Conservation (phyloP, 2,888 invertebrate species). For the Eupithecia dodoneata region DNA sequence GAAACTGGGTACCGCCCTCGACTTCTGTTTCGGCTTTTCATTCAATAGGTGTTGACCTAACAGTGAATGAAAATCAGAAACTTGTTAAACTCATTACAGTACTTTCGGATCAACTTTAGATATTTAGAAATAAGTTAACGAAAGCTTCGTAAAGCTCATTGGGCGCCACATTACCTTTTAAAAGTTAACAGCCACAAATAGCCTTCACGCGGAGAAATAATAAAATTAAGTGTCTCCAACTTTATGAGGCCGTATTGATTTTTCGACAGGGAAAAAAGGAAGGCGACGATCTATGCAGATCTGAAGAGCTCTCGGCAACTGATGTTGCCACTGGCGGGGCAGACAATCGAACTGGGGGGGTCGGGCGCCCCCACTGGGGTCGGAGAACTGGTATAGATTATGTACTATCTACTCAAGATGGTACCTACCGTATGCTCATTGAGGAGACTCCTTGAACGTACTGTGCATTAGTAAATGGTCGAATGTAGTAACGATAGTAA, state of each 20-base stretch:
- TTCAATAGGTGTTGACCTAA: background rate
- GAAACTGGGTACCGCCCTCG: background rate
- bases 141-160: slow-evolving; percentile 12
- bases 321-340: slow-evolving; percentile 83
- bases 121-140: slow-evolving; percentile 17
- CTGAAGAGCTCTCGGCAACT: slow-evolving; percentile 84
- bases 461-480: background rate
- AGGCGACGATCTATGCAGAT: slow-evolving; percentile 85
- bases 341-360: slow-evolving; percentile 81
- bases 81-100: background rate
- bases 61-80: background rate
- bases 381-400: slow-evolving; percentile 78
- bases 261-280: slow-evolving; percentile 84
- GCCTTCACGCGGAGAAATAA: slow-evolving; percentile 56
- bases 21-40: too few relatives aligned
- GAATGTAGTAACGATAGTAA: background rate
- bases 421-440: slow-evolving; percentile 19
- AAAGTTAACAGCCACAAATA: slow-evolving; percentile 28
- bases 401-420: slow-evolving; percentile 37
- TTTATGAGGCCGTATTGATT: slow-evolving; percentile 83
- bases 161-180: slow-evolving; percentile 2
- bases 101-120: background rate
- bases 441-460: slow-evolving; percentile 14
- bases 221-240: slow-evolving; percentile 76
- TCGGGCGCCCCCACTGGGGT: slow-evolving; percentile 73